Evolutionary conservation across 2,888 invertebrate species (phyloP), one percentile per base, ranked within the genome.

Genomic region (Micropterix aruncella): DNA sequence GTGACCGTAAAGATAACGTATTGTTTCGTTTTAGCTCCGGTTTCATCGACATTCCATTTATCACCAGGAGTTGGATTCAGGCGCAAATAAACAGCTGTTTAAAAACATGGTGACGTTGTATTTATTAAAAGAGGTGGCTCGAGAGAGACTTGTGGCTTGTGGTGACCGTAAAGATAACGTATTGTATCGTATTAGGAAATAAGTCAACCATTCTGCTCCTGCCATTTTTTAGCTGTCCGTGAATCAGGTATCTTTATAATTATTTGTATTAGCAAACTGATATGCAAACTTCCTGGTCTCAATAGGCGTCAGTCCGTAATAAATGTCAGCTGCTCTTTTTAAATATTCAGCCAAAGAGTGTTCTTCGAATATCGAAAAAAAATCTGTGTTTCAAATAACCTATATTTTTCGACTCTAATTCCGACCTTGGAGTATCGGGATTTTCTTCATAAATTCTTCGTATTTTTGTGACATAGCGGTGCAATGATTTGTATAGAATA

Each of bases 121-220:
- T n/a, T n/a, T n/a, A n/a, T n/a, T n/a, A 27, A 27, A 27, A 7
- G 36, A 27, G 7, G n/a, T 27, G 7, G 36, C 36, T 27, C 36
- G 36, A 27, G 36, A 27, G 36, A 27, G 36, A n/a, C 36, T 27
- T 27, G 36, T 27, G n/a, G 36, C 36, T 27, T 27, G 36, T 27
- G 36, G n/a, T 27, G 36, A 27, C n/a, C 36, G 36, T 27, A 27
- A 9, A n/a, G 36, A 27, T 27, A 27, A 27, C 36, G 36, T 27
- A 9, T 27, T n/a, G n/a, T n/a, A n/a, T n/a, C n/a, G n/a, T n/a
- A n/a, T n/a, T n/a, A n/a, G n/a, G n/a, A n/a, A n/a, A n/a, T n/a
- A n/a, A n/a, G n/a, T n/a, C n/a, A n/a, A n/a, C n/a, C n/a, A n/a
- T n/a, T n/a, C n/a, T n/a, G n/a, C n/a, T n/a, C n/a, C n/a, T n/a